phyloP scores from a whole-genome alignment of 2,888 invertebrate genomes.

The Meganola albula region DNA sequence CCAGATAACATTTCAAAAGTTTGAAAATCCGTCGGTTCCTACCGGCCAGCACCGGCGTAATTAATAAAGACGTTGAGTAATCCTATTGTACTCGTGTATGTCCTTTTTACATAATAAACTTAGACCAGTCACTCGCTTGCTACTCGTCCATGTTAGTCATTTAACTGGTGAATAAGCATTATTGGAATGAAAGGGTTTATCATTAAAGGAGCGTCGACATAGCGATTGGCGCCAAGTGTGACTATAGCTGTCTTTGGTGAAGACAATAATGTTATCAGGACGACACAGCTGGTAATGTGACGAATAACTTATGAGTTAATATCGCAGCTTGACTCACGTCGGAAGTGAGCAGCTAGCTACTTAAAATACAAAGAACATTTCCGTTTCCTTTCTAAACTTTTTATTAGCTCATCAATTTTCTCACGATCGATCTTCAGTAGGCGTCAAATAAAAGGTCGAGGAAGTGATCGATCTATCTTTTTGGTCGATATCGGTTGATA shows the following conservation, averaged over 20 bases:
- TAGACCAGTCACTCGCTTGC: background rate
- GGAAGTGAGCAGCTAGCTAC: conserved; percentile 67
- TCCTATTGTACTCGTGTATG: conserved; percentile 39
- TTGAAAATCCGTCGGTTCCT: conserved; percentile 69
- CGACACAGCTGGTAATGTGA: too few relatives aligned
- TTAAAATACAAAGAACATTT: conserved; percentile 60
- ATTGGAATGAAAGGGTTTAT: conserved; percentile 12
- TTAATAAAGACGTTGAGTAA: conserved; percentile 64
- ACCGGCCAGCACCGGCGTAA: conserved; percentile 49
- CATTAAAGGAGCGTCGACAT: conserved; percentile 18
- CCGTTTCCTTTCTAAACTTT: conserved; percentile 62
- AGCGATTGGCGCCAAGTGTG: conserved; percentile 29
- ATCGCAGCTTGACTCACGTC: conserved; percentile 53
- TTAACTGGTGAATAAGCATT: conserved; percentile 13
- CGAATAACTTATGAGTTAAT: too few relatives aligned
- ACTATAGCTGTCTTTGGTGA: conserved; percentile 34
- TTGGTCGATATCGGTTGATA: conserved; percentile 43
- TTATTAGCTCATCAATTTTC: conserved; percentile 46
- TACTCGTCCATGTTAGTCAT: conserved; percentile 12
- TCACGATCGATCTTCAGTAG: conserved; percentile 52
- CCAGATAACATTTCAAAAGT: conserved; percentile 77
- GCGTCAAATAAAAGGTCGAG: conserved; percentile 45
- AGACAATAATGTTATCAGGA: conserved; percentile 33
- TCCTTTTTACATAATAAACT: conserved; percentile 29
- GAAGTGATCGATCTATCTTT: conserved; percentile 50